phyloP scores from a whole-genome alignment of 1,140 invertebrate genomes.

The Drosophila parvula region DNA sequence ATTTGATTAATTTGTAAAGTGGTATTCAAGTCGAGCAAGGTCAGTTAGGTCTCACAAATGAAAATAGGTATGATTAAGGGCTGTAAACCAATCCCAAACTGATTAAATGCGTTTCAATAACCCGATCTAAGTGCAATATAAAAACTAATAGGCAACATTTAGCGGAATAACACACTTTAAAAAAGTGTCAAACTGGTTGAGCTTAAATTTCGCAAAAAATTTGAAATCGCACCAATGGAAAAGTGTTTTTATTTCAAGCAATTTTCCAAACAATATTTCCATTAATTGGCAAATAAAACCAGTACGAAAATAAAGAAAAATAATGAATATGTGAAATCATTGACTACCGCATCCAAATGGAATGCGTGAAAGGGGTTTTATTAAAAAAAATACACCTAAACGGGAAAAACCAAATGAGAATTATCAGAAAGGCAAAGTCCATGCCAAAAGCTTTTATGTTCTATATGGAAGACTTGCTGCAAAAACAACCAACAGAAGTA shows the following conservation, averaged over 20 bases:
- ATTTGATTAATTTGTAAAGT: too few relatives aligned
- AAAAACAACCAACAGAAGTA: constrained; percentile 66
- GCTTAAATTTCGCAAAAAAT: constrained; percentile 47
- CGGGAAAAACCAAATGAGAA: constrained; percentile 46
- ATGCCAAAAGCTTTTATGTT: constrained; percentile 66
- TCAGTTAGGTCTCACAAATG: background rate
- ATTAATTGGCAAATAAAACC: constrained; percentile 72
- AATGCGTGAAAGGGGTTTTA: constrained; percentile 26
- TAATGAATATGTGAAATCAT: constrained; percentile 18
- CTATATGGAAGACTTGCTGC: constrained; percentile 56
- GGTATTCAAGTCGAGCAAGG: constrained; percentile 5
- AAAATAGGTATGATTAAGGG: constrained; percentile 1
- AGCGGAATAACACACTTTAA: constrained; percentile 41
- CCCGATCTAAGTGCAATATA: constrained; percentile 12
- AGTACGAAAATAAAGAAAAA: constrained; percentile 22
- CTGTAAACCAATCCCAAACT: background rate
- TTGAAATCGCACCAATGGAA: constrained; percentile 40
- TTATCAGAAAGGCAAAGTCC: constrained; percentile 49
- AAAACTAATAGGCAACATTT: constrained; percentile 39
- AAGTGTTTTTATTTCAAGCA: constrained; percentile 57
- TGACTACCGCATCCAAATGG: constrained; percentile 23
- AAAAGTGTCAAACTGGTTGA: constrained; percentile 12
- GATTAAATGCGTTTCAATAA: constrained; percentile 21
- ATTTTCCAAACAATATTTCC: constrained; percentile 65
- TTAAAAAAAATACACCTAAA: constrained; percentile 11